Evolutionary conservation across 2,888 invertebrate genomes (phyloP).

Genomic region (Pristionchus maxplancki): DNA sequence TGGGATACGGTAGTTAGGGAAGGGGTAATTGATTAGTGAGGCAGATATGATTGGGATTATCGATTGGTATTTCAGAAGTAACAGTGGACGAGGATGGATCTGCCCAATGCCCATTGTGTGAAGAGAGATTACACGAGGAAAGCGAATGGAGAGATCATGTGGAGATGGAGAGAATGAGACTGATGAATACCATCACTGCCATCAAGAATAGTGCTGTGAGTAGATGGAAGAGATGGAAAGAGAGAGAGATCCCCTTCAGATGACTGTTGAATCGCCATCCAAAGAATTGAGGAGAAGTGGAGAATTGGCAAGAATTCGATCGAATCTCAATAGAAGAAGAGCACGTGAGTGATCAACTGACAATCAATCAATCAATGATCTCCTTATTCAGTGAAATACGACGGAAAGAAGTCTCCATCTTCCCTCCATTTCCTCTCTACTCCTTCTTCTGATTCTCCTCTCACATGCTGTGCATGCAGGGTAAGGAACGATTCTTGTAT

Average conservation of each 20-base stretch:
- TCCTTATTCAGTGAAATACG: not conserved
- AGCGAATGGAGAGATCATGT: slow-evolving; percentile 46
- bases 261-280: not conserved
- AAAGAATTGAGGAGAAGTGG: not conserved
- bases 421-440: slow-evolving; percentile 6
- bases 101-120: slow-evolving; percentile 25
- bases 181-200: not conserved
- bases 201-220: slow-evolving; percentile 28
- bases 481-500: not conserved
- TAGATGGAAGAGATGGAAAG: not conserved
- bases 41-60: not conserved
- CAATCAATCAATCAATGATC: not conserved
- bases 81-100: slow-evolving; percentile 43
- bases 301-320: slow-evolving; percentile 21
- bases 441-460: not conserved
- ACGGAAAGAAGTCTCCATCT: slow-evolving; percentile 10
- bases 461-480: slow-evolving; percentile 9
- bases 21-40: not conserved
- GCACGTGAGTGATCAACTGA: not conserved
- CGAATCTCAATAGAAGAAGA: slow-evolving; percentile 36
- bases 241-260: not conserved
- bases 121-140: slow-evolving; percentile 33
- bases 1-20: not conserved
- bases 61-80: not conserved
- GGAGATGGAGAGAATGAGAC: slow-evolving; percentile 18